These are phyloP conservation scores for Cinclus mexicanus DNA, from an alignment of 2,113 vertebrate species.

Conservation along the genomic window DNA sequence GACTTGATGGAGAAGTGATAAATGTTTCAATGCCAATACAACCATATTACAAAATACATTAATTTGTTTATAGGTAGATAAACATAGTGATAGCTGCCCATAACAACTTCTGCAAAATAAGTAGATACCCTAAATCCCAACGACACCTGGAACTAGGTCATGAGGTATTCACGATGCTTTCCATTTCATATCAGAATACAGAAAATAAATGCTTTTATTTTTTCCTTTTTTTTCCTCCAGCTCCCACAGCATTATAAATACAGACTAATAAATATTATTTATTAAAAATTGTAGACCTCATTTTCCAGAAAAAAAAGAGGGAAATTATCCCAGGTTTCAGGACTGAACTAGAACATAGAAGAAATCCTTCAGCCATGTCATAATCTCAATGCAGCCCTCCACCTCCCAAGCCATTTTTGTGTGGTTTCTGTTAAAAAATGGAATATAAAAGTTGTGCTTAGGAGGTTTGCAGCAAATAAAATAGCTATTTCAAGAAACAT, in stretches of 20 bases:
- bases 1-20: slow-evolving; percentile 16
- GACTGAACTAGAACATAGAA: neutral
- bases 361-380: neutral
- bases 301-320: neutral
- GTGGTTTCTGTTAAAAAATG: slow-evolving; percentile 14
- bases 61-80: slow-evolving; percentile 48
- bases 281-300: neutral
- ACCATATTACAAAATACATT: slow-evolving; percentile 30
- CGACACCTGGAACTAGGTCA: neutral
- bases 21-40: slow-evolving; percentile 50
- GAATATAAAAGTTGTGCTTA: slow-evolving; percentile 10
- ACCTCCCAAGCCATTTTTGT: neutral
- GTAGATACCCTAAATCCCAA: neutral
- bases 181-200: neutral
- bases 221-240: fast-evolving
- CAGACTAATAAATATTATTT: neutral
- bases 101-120: slow-evolving; percentile 19
- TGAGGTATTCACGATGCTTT: neutral
- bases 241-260: neutral
- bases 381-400: neutral
- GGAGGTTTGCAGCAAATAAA: slow-evolving; percentile 34
- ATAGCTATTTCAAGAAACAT: neutral
- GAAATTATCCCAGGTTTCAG: neutral
- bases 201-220: neutral
- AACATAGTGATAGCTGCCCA: neutral